phyloP scores from a whole-genome alignment of 2,797 vertebrate species.

The Pangasius djambal region DNA sequence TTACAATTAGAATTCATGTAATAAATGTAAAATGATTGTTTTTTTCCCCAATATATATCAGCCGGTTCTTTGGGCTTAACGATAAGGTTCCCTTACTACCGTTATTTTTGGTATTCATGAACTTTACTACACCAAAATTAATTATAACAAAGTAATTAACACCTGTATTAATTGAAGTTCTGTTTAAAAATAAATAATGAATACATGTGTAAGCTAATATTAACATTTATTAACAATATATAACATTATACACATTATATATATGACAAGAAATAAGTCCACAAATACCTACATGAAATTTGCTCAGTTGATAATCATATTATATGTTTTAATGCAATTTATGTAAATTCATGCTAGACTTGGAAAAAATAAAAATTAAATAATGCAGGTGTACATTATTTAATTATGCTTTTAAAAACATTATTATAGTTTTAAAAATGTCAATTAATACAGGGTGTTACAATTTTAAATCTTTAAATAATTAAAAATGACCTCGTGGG shows the following conservation, averaged over 20 bases:
- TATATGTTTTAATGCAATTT: neutral
- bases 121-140: neutral
- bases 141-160: neutral
- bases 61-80: neutral
- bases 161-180: neutral
- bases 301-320: neutral
- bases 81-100: neutral
- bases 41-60: neutral
- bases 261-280: neutral
- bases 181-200: neutral
- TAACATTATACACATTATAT: neutral
- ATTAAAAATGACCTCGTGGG: neutral
- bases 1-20: neutral
- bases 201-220: neutral
- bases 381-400: neutral
- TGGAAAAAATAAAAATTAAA: neutral
- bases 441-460: neutral
- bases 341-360: neutral
- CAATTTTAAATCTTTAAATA: neutral
- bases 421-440: neutral
- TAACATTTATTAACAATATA: neutral
- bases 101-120: neutral
- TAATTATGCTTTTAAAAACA: neutral
- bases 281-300: neutral
- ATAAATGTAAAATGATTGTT: neutral